A percentile compares a stretch with the other conserved stretches of the same genome.
Conservation (phyloP, 2,113 vertebrate species). For the Hipposideros armiger region DNA sequence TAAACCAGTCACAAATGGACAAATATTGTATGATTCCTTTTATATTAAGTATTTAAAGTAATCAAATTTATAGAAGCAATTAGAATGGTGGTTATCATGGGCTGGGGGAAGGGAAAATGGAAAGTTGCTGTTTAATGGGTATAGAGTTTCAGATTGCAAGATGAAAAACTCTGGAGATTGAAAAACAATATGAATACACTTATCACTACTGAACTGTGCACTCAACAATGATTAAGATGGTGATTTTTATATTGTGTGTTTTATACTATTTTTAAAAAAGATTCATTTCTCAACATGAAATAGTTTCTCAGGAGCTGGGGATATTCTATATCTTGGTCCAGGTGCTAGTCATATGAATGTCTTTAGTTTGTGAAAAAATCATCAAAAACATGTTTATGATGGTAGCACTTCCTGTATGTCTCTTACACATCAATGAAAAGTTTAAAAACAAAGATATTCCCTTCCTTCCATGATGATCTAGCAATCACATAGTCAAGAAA, state of each 20-base stretch:
- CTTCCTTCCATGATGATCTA: not conserved
- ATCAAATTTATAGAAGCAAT: not conserved
- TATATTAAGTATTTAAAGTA: not conserved
- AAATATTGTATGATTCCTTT: not conserved
- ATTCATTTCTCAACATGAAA: not conserved
- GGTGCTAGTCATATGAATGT: not conserved
- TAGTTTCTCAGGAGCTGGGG: not conserved
- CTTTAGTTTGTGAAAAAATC: not conserved
- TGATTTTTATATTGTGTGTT: not conserved
- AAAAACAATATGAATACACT: not conserved
- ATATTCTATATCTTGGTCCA: slow-evolving; percentile 3
- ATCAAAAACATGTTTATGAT: slow-evolving; percentile 1
- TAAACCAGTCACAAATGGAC: not conserved
- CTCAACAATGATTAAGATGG: not conserved
- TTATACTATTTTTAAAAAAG: not conserved
- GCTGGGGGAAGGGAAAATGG: too few relatives aligned
- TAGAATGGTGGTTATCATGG: not conserved
- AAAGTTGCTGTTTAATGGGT: not conserved
- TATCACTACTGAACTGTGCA: not conserved
- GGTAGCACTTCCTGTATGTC: not conserved
- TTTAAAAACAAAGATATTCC: slow-evolving; percentile 27
- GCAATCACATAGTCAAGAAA: not conserved
- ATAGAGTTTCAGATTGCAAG: not conserved
- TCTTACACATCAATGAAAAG: not conserved
- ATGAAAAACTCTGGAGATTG: not conserved